Base-by-base conservation (phyloP, 2,888 invertebrate species). In the Athripsodes cinereus region DNA sequence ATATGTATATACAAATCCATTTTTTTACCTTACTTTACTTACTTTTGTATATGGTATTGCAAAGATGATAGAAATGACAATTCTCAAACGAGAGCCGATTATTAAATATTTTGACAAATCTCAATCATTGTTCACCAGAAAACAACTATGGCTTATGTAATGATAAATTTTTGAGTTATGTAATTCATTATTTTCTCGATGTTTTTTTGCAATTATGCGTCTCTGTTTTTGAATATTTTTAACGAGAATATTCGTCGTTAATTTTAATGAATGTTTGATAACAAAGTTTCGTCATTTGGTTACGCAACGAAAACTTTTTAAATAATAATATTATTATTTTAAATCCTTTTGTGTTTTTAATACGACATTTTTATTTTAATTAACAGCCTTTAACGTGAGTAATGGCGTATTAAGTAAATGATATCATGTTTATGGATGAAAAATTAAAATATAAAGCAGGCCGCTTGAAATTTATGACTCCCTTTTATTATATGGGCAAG, bases 391-490 rank as follows among this genome's bases (percentile, higher is more conserved):
- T 40, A 16, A 13, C 13, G 16, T 40, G 40, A 40, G 16, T 40
- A 40, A 40, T 40, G 40, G 40, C 40, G n/a, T 40, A 40, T 40
- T 40, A 40, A 13, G 40, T 40, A 40, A 40, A 40, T 40, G 40
- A 40, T 40, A 8, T 40, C 40, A 40, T 40, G 40, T 40, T 40
- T 40, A 40, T 40, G 40, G 40, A 40, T 40, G 40, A 40, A 40
- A 40, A 40, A 40, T 40, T 40, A 40, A 40, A 40, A 40, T 40
- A 40, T 40, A 40, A 40, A 40, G 40, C 40, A 40, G 40, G 40
- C 40, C 40, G 40, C 16, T 40, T 40, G 3, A 13, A 40, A 40
- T 40, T 40, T 40, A 40, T 40, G 40, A 40, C 40, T 13, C 13
- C 40, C 5, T 40, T n/a, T 40, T 40, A 40, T 40, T 40, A 40